Evolutionary conservation across 2,113 vertebrate genomes (phyloP).

Genomic region (Pollimyrus isidori): DNA sequence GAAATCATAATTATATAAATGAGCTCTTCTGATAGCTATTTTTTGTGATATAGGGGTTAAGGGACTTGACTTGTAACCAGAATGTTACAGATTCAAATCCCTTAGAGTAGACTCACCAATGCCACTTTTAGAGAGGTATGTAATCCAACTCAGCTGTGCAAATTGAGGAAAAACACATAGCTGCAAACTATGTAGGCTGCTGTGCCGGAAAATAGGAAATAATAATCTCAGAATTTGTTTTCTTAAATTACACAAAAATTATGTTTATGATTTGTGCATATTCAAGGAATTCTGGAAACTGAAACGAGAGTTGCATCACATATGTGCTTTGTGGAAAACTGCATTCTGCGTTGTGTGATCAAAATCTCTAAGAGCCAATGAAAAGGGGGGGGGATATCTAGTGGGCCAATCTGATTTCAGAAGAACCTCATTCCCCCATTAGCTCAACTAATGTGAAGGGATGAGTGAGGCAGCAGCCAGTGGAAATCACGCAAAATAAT

Average conservation of each 20-base stretch:
- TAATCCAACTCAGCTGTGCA: background rate
- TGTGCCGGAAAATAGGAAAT: background rate
- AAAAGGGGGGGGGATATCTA: background rate
- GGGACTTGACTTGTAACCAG: too few relatives aligned
- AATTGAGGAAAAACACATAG: background rate
- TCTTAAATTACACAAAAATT: background rate
- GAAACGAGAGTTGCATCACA: background rate
- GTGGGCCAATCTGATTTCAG: background rate
- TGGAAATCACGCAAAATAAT: background rate
- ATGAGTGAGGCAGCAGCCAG: background rate
- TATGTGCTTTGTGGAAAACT: background rate
- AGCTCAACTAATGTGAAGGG: background rate
- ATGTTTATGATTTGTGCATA: background rate
- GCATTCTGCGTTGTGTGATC: background rate
- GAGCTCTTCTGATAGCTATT: background rate
- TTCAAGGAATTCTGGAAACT: background rate
- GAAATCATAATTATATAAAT: background rate
- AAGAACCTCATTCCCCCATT: background rate
- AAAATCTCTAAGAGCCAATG: background rate
- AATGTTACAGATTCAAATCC: background rate
- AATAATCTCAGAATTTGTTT: background rate
- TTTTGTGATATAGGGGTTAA: background rate
- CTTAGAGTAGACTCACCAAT: background rate
- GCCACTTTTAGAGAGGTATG: background rate
- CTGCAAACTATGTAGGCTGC: background rate